Evolutionary conservation across 2,113 vertebrate genomes (phyloP), one percentile per base, ranked within the genome.

Genomic region (Myotis brandtii): DNA sequence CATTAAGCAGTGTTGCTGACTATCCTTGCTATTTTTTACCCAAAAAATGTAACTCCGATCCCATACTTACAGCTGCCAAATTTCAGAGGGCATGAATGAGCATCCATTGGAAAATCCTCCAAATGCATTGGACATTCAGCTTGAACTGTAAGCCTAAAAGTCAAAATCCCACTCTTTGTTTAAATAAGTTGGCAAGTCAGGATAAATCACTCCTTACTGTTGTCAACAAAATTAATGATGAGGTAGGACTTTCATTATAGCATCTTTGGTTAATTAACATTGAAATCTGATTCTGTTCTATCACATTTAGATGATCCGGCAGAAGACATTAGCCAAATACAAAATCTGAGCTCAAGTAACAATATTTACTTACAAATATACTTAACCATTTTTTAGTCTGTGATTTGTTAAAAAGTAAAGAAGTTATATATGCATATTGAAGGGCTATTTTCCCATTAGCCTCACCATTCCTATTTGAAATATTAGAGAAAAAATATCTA

Each of bases 81-180:
- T 98, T 99, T 99, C 97, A 99, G 98, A 81, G 99, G 99, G 97
- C 99, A 99, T 11, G 99, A 99, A 97, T 99, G 99, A 92, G 99
- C 99, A 98, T 99, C 99, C 99, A 99, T 99, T 90, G 99, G 99
- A 97, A 99, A 99, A 98, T 99, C 99, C 97, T 99, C 99, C 97
- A 99, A 99, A 98, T 99, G 99, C 99, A 99, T 99, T 82, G 99
- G 99, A 97, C 99, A 99, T 98, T 99, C 99, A 85, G 99, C 99
- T 98, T 99, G 99, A 93, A 99, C 99, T 86, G 99, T 99, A 98
- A 99, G 99, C 98, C 99, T 99, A 98, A 97, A 98, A 98, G 82
- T 93, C 54, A 98, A 98, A 98, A 97, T 81, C 95, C 8, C 84
- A 0, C 43, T 92, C 52, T 97, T 96, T 70, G 62, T 96, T 97